Percentiles rank a stretch among this genome's conserved stretches.
phyloP scores from a whole-genome alignment of 2,888 invertebrate genomes.

The Helobdella robusta region DNA sequence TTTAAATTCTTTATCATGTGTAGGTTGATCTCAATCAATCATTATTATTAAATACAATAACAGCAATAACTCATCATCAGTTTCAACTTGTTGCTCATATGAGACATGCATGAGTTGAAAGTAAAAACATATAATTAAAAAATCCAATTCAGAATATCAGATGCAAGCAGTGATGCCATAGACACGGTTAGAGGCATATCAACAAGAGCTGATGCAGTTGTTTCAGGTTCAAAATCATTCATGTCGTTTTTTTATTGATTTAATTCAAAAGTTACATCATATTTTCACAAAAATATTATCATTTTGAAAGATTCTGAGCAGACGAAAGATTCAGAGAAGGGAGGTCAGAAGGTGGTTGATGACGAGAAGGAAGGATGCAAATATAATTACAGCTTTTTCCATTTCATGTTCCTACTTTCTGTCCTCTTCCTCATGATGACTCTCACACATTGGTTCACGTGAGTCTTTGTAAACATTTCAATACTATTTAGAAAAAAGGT shows the following conservation, averaged over 20 bases:
- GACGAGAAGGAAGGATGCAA: conserved; percentile 77
- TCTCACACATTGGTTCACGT: conserved; percentile 97
- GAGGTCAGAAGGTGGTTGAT: conserved; percentile 67
- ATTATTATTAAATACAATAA: neutral
- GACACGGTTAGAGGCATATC: neutral
- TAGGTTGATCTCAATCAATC: conserved; percentile 1
- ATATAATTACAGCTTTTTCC: conserved; percentile 93
- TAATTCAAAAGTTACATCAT: neutral
- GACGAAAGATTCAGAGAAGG: no score
- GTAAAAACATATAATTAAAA: no score
- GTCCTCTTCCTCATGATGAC: conserved; percentile 99
- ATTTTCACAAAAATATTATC: neutral
- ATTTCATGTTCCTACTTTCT: conserved; percentile 86
- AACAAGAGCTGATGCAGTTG: no score
- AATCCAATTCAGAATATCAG: neutral
- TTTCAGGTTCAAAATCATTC: no score
- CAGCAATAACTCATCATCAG: neutral
- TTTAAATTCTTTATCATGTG: neutral
- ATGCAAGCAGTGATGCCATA: conserved; percentile 5
- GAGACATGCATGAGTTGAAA: neutral
- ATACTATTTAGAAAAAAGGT: neutral
- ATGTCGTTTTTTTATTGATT: no score
- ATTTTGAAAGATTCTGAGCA: conserved; percentile 3
- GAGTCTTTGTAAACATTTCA: conserved; percentile 53
- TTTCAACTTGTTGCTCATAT: neutral